phyloP scores from a whole-genome alignment of 2,888 invertebrate genomes.

The Drosophila vallismaia region DNA sequence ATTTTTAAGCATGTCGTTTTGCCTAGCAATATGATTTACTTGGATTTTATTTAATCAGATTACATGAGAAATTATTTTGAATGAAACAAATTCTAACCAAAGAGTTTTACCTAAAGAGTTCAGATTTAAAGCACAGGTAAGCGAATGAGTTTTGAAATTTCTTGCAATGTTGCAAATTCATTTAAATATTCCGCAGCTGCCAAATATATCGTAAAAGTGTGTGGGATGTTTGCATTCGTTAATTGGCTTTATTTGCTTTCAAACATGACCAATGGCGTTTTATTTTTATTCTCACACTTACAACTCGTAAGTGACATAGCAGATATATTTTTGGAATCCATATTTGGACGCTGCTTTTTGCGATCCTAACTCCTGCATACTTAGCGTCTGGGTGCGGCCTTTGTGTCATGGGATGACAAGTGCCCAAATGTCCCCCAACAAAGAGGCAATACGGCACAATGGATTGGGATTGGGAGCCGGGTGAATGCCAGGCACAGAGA shows the following conservation, averaged over 20 bases:
- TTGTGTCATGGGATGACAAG: slow-evolving; percentile 49
- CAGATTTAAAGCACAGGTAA: background rate
- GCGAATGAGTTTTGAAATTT: background rate
- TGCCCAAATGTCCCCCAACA: slow-evolving; percentile 53
- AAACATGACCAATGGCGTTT: slow-evolving; percentile 57
- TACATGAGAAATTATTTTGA: background rate
- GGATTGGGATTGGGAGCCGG: slow-evolving; percentile 26
- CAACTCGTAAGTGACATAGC: slow-evolving; percentile 34
- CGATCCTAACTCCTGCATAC: slow-evolving; percentile 29
- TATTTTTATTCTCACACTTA: slow-evolving; percentile 19
- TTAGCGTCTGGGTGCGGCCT: slow-evolving; percentile 36
- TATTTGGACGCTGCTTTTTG: slow-evolving; percentile 32
- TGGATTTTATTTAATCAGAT: background rate
- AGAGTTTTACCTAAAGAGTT: background rate
- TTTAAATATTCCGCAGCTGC: background rate
- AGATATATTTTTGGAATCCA: slow-evolving; percentile 51
- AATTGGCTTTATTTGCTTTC: slow-evolving; percentile 73
- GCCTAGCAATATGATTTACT: background rate
- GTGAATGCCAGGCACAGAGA: slow-evolving; percentile 39
- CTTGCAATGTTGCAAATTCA: background rate
- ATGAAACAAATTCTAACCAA: background rate
- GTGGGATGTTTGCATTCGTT: slow-evolving; percentile 52
- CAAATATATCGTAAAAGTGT: slow-evolving; percentile 6
- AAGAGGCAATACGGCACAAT: slow-evolving; percentile 67
- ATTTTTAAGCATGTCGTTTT: background rate